phyloP scores from a whole-genome alignment of 2,113 vertebrate species.

The Halichoeres trimaculatus region DNA sequence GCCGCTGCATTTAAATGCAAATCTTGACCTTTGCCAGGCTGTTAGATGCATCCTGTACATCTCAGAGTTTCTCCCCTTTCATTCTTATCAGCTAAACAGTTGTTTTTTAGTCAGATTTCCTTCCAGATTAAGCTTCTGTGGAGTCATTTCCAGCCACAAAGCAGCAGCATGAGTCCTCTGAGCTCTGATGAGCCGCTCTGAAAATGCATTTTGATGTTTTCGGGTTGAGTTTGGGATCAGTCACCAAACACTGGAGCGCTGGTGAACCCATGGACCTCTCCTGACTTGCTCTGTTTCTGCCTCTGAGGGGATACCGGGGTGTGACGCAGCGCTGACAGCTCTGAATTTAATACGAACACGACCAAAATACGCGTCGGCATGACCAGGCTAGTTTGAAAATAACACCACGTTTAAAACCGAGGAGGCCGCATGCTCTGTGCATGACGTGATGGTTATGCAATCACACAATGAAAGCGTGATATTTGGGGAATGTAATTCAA shows the following conservation, averaged over 20 bases:
- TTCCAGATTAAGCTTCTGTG: constrained; percentile 3
- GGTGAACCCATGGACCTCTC: constrained; percentile 27
- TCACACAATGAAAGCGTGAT: constrained; percentile 45
- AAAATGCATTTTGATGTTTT: constrained; percentile 14
- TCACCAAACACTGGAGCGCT: not conserved
- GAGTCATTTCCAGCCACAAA: constrained; percentile 2
- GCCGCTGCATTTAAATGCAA: constrained; percentile 50
- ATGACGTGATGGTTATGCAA: constrained; percentile 73
- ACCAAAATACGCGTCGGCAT: constrained; percentile 62
- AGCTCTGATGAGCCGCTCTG: not conserved
- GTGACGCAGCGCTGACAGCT: constrained; percentile 60
- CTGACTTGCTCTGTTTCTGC: constrained; percentile 15
- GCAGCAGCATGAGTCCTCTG: not conserved
- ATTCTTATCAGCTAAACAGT: constrained; percentile 15
- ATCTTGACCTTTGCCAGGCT: constrained; percentile 59
- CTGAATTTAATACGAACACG: constrained; percentile 57
- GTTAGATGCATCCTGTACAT: constrained; percentile 20
- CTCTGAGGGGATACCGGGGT: not conserved
- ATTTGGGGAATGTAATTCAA: constrained; percentile 66
- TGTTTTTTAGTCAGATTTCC: constrained; percentile 19
- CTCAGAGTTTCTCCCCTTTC: constrained; percentile 4
- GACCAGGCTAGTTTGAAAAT: constrained; percentile 76
- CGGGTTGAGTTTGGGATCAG: constrained; percentile 14
- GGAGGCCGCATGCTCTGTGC: constrained; percentile 37
- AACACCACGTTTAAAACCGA: constrained; percentile 60